Conservation (phyloP, 2,113 vertebrate species). For the Lipophrys pholis region DNA sequence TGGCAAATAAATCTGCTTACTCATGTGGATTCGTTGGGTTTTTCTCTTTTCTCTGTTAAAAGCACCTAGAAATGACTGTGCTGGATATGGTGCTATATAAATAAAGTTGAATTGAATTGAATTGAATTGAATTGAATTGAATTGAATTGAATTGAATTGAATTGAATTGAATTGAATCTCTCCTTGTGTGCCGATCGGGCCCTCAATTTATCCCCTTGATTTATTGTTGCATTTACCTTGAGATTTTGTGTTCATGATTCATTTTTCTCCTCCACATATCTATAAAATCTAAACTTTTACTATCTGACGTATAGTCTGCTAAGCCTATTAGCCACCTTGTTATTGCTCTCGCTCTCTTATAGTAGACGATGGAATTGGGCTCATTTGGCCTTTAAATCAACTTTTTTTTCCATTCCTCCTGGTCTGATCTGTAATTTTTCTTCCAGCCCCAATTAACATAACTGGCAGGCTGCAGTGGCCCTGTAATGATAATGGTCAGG, state of each 20-base stretch:
- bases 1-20: no score
- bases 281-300: slow-evolving; percentile 31
- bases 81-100: no score
- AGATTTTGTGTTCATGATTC: background rate
- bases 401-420: slow-evolving; percentile 33
- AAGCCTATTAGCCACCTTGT: slow-evolving; percentile 25
- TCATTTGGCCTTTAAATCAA: slow-evolving; percentile 37
- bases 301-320: slow-evolving; percentile 23
- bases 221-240: slow-evolving; percentile 18
- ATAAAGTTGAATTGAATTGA: no score
- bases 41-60: no score
- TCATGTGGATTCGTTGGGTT: no score
- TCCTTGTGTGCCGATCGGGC: slow-evolving; percentile 3
- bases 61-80: no score
- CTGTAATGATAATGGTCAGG: slow-evolving; percentile 66
- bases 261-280: slow-evolving; percentile 15
- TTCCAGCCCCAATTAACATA: slow-evolving; percentile 55
- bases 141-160: no score
- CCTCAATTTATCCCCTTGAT: slow-evolving; percentile 27
- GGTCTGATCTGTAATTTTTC: slow-evolving; percentile 54
- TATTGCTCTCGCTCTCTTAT: slow-evolving; percentile 20
- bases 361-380: slow-evolving; percentile 8
- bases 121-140: no score
- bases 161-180: no score
- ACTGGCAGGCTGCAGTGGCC: slow-evolving; percentile 46